phyloP scores from a whole-genome alignment of 2,888 invertebrate species.

The Lissonota sp. region DNA sequence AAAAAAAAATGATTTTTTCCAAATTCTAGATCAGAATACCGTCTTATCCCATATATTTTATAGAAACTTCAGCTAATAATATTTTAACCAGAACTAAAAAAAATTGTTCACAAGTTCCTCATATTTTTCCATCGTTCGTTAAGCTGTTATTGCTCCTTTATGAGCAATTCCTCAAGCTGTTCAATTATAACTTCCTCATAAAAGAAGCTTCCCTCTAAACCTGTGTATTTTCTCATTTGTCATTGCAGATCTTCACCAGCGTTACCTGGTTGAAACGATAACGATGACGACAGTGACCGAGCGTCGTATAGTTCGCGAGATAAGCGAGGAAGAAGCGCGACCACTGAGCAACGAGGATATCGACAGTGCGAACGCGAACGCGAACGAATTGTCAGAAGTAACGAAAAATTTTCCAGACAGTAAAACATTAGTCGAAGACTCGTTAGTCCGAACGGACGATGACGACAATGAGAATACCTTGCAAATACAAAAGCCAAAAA shows the following conservation, averaged over 20 bases:
- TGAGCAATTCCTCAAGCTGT: too few species aligned
- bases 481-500: slow-evolving; percentile 48
- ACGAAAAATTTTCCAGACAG: slow-evolving; percentile 31
- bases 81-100: too few species aligned
- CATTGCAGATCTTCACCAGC: slow-evolving; percentile 82
- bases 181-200: too few species aligned
- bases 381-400: slow-evolving; percentile 52
- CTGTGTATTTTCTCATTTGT: neutral
- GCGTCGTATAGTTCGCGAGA: slow-evolving; percentile 86
- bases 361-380: slow-evolving; percentile 59
- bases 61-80: too few species aligned
- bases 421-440: slow-evolving; percentile 28
- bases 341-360: slow-evolving; percentile 68
- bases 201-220: too few species aligned
- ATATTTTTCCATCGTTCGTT: too few species aligned
- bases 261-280: slow-evolving; percentile 88
- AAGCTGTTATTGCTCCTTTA: too few species aligned
- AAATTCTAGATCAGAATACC: too few species aligned
- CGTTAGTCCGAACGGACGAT: slow-evolving; percentile 8
- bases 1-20: too few species aligned
- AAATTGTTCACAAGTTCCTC: too few species aligned
- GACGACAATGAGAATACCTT: slow-evolving; percentile 26
- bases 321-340: slow-evolving; percentile 80
- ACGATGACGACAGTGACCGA: slow-evolving; percentile 89
- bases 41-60: too few species aligned